phyloP scores from a whole-genome alignment of 2,113 vertebrate species.

The human region DNA sequence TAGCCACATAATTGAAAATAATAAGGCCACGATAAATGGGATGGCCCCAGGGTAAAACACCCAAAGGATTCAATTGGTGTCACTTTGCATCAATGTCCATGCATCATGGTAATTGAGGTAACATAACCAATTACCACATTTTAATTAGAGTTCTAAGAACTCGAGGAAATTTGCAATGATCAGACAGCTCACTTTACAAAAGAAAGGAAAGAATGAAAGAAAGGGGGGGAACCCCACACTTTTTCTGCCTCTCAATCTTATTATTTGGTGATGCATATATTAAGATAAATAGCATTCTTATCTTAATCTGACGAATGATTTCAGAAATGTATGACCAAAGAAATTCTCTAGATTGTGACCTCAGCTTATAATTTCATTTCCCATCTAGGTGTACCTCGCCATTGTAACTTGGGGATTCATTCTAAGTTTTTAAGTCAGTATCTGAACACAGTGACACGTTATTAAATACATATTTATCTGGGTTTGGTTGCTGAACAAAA shows the following conservation, averaged over 20 bases:
- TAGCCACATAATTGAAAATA: conserved; percentile 88
- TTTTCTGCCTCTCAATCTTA: conserved; percentile 16
- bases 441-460: conserved; percentile 35
- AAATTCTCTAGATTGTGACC: conserved; percentile 42
- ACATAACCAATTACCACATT: conserved; percentile 91
- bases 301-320: conserved; percentile 53
- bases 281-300: conserved; percentile 43
- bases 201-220: conserved; percentile 62
- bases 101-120: conserved; percentile 91
- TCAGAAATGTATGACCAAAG: conserved; percentile 59
- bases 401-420: conserved; percentile 19
- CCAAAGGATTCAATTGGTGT: conserved; percentile 89
- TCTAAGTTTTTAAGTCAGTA: conserved; percentile 26
- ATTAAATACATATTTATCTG: conserved; percentile 52
- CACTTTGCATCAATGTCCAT: conserved; percentile 88
- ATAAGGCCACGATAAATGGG: conserved; percentile 88
- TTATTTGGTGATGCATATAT: conserved; percentile 66
- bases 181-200: conserved; percentile 81
- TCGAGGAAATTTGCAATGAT: conserved; percentile 85
- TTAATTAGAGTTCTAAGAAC: conserved; percentile 91
- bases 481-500: conserved; percentile 63
- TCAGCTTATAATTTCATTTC: conserved; percentile 42
- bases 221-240: neutral
- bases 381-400: conserved; percentile 53
- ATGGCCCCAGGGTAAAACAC: conserved; percentile 88